A percentile compares a stretch with the other conserved stretches of the same genome.
Evolutionary conservation across 2,888 invertebrate genomes (phyloP).

Genomic region (Drosophila rubida): DNA sequence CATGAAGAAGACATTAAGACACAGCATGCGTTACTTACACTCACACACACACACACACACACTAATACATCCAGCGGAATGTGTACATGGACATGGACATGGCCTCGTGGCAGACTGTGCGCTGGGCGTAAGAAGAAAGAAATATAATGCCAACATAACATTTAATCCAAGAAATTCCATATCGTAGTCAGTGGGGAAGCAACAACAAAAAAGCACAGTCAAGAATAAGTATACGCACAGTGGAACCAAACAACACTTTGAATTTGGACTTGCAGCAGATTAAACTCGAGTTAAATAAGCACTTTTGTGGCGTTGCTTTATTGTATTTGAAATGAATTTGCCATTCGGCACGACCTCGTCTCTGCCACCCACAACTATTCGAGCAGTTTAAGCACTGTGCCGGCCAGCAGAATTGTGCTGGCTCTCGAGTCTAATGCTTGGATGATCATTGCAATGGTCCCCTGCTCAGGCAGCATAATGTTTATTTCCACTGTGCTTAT

Average conservation of each 20-base stretch:
- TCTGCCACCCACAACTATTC: neutral
- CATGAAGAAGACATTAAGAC: constrained; percentile 74
- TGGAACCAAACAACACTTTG: constrained; percentile 33
- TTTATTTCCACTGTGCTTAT: constrained; percentile 78
- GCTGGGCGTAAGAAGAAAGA: constrained; percentile 73
- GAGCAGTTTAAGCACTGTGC: neutral
- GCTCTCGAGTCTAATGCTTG: constrained; percentile 46
- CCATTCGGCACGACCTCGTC: no score
- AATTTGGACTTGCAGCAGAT: neutral
- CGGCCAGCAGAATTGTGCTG: constrained; percentile 20
- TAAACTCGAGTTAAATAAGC: neutral
- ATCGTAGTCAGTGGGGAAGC: constrained; percentile 57
- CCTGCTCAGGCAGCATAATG: constrained; percentile 57
- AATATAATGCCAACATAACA: constrained; percentile 81
- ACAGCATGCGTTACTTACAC: constrained; percentile 72
- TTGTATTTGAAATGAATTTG: no score
- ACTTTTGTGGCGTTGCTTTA: no score
- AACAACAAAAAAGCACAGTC: constrained; percentile 22
- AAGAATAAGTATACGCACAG: constrained; percentile 42
- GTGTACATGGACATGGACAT: constrained; percentile 32
- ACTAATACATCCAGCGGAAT: constrained; percentile 10
- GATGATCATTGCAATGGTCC: constrained; percentile 61
- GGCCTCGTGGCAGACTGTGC: constrained; percentile 44
- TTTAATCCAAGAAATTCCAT: constrained; percentile 80
- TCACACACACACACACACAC: constrained; percentile 23